Evolutionary conservation across 1,140 invertebrate species (phyloP), one percentile per base, ranked within the genome.

Genomic region (Gonatopus flavifemur): DNA sequence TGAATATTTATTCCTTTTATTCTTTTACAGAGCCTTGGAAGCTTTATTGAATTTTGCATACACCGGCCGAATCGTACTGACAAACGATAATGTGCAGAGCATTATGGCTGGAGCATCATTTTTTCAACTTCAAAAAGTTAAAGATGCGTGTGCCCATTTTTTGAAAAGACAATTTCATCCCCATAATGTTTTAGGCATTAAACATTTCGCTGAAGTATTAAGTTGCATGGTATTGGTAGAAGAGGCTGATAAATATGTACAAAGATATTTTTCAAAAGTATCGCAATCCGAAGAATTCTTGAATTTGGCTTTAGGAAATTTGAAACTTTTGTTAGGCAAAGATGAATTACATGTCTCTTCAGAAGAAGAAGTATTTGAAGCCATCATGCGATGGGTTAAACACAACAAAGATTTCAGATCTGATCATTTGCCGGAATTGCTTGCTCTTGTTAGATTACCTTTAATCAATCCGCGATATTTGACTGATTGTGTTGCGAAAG

Each of bases 91-190:
- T 80, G 91, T 95, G 1, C 91, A 95, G 67, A 86, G 83, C 57
- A 80, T 96, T 2, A 86, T 95, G 82, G 86, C 93, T 28, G 91
- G 89, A n/a, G 88, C 93, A 12, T 90, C 91, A 4, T 95, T 91
- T 71, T 76, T 96, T 12, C 91, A 94, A 66, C 70, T 96, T 15
- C 82, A 84, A 49, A 82, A 86, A 79, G 90, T 95, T 1, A 84
- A 87, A 59, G 88, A 93, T 64, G 90, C 90, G 4, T 94, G 93
- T 74, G 90, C 90, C 42, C 84, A 87, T 59, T 93, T 91, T 69
- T 75, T 94, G 22, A 87, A 88, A 57, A 84, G 83, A 65, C 82
- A 90, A 64, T 84, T 94, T 59, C 85, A 91, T 64, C 88, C 90
- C 1, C 83, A 88, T 49, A 94, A 94, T 77, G 91, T 91, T n/a